Base-by-base conservation (phyloP, 2,797 vertebrate genomes). In the Propithecus perrieri region DNA sequence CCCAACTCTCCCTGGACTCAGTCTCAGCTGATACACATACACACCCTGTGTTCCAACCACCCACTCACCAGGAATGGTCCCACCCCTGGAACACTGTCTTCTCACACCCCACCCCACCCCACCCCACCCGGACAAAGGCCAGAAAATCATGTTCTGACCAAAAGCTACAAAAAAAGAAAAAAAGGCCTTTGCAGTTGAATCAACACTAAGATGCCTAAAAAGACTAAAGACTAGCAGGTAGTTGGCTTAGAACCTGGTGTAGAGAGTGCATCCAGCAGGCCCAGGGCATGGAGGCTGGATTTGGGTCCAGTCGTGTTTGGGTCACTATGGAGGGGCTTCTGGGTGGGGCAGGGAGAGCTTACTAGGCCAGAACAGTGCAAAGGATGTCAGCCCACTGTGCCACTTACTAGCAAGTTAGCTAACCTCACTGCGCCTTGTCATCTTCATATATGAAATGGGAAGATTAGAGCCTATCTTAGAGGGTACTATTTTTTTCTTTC, bases 161-260 rank as follows among this genome's bases (percentile, higher is more conserved):
- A 85, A 95, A 26, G 0, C 24, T 22, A 78, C 41, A 41, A 59
- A 35, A 41, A 41, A 30, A 30, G 3, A 28, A 67, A 30, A 4
- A 33, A 85, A 53, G 0, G 17, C 13, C 28, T 57, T 8, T 80
- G 65, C 55, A 81, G 38, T 71, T 72, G 48, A 94, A 94, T 74
- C 72, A 88, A 94, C 61, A 88, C 46, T 63, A 88, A 85, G 83
- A 53, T 74, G 15, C 43, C 76, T 78, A 35, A 72, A 75, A 95
- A 53, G 38, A 81, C 41, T 35, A 7, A 61, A 38, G 11, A 30
- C 14, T 53, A 63, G 46, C 38, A 38, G 33, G 48, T 71, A 20
- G 57, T 41, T 79, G 63, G 63, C 41, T 79, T 89, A 35, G 53
- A 90, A 78, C 55, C 80, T 48, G 55, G 11, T 57, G 20, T 20